Evolutionary conservation across 2,888 invertebrate species (phyloP).

Genomic region (Ypsolopha sequella): DNA sequence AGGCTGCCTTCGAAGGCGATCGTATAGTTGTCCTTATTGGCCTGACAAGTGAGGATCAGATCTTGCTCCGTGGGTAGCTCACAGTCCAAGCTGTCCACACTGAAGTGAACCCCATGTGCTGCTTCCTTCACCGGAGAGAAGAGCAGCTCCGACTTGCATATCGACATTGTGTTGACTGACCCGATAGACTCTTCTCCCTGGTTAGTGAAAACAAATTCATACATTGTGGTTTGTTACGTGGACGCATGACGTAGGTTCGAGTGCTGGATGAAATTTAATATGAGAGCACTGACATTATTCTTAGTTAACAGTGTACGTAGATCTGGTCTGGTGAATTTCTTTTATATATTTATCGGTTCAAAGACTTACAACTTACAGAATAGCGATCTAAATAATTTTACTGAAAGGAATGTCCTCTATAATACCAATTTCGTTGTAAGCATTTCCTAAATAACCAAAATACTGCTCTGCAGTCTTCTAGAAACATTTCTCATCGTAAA

Average conservation of each 20-base stretch:
- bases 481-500: not conserved
- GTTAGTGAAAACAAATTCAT: not conserved
- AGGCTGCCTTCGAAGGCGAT: constrained; percentile 93
- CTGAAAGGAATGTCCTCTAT: no score
- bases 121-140: constrained; percentile 92
- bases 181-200: constrained; percentile 82
- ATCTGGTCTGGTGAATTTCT: no score
- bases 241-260: not conserved
- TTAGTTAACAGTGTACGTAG: no score
- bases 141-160: constrained; percentile 91
- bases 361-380: no score
- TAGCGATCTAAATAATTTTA: no score
- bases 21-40: constrained; percentile 95
- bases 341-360: no score
- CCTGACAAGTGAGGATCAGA: constrained; percentile 90
- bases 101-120: constrained; percentile 81
- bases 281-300: no score
- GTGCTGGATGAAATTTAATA: not conserved
- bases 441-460: not conserved
- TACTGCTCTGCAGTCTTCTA: not conserved
- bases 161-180: constrained; percentile 85
- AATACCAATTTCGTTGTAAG: no score
- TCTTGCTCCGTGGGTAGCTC: constrained; percentile 85
- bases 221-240: no score
- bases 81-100: constrained; percentile 92